Evolutionary conservation across 2,888 invertebrate species (phyloP).

Genomic region (Hemithea aestivaria): DNA sequence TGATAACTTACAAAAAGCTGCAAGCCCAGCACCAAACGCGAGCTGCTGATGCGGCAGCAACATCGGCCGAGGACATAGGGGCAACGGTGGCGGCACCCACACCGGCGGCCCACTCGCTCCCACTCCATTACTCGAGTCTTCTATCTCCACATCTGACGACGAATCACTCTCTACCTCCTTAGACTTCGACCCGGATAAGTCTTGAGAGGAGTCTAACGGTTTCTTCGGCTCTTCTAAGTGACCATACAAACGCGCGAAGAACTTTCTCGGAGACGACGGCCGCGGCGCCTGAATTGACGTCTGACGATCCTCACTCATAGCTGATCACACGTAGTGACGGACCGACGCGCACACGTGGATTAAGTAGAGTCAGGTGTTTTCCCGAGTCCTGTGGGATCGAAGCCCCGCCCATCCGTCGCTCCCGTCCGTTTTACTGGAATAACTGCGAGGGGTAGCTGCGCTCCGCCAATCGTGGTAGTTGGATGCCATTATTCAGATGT

Average conservation of each 20-base stretch:
- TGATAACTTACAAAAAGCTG: constrained; percentile 78
- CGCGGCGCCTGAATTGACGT: constrained; percentile 54
- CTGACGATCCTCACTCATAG: constrained; percentile 21
- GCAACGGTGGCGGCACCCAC: constrained; percentile 62
- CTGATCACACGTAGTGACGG: constrained; percentile 43
- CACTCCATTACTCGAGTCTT: constrained; percentile 30
- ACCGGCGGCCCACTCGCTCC: constrained; percentile 29
- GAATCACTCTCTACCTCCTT: constrained; percentile 56
- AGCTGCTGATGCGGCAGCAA: constrained; percentile 69
- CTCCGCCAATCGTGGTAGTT: constrained; percentile 43
- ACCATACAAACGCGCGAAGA: constrained; percentile 89
- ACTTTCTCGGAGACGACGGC: constrained; percentile 88
- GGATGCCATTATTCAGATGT: constrained; percentile 42
- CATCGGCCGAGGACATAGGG: constrained; percentile 66
- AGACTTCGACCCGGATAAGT: constrained; percentile 29
- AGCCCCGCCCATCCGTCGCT: constrained; percentile 42
- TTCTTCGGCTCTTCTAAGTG: constrained; percentile 79
- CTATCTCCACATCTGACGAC: constrained; percentile 71
- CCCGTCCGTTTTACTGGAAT: constrained; percentile 40
- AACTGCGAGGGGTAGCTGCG: constrained; percentile 40
- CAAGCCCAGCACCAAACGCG: constrained; percentile 80
- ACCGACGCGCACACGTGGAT: constrained; percentile 50
- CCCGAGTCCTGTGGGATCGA: constrained; percentile 34
- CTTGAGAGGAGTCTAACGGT: constrained; percentile 1
- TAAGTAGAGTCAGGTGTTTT: constrained; percentile 58